Percentiles rank a stretch among this genome's conserved stretches.
Conservation (phyloP, 2,797 vertebrate genomes). For the Hirundo rustica region DNA sequence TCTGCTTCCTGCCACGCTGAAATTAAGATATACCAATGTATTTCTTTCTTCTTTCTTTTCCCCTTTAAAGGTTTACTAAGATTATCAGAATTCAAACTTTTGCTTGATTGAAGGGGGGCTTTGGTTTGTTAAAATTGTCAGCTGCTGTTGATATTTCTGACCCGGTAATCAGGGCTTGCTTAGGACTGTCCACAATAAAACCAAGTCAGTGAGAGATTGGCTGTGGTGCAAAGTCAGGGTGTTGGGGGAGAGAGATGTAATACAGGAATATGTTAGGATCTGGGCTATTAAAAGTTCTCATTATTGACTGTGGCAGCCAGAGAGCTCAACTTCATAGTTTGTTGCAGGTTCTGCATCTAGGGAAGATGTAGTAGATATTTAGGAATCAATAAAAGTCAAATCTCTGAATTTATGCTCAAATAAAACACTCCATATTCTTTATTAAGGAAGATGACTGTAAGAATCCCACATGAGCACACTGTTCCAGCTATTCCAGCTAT, state of each 20-base stretch:
- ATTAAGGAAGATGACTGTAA: neutral
- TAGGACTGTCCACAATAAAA: neutral
- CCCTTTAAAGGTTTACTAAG: neutral
- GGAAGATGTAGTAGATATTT: neutral
- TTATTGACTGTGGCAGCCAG: neutral
- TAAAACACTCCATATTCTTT: constrained; percentile 49
- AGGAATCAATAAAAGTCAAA: constrained; percentile 3
- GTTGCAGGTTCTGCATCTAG: neutral
- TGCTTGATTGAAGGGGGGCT: constrained; percentile 38
- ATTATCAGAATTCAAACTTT: constrained; percentile 1
- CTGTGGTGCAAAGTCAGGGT: neutral
- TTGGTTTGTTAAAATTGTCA: neutral
- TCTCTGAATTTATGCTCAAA: constrained; percentile 14
- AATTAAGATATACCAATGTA: constrained; percentile 28
- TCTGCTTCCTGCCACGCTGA: constrained; percentile 36
- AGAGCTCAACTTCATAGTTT: neutral
- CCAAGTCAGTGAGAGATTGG: neutral
- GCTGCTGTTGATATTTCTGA: neutral
- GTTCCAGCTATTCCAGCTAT: neutral
- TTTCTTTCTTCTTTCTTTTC: neutral
- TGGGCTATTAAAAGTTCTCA: neutral
- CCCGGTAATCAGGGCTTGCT: neutral
- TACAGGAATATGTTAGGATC: neutral
- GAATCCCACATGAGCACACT: neutral
- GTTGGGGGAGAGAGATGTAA: neutral